Evolutionary conservation across 2,113 vertebrate genomes (phyloP).

Genomic region (Brienomyrus longianalis): DNA sequence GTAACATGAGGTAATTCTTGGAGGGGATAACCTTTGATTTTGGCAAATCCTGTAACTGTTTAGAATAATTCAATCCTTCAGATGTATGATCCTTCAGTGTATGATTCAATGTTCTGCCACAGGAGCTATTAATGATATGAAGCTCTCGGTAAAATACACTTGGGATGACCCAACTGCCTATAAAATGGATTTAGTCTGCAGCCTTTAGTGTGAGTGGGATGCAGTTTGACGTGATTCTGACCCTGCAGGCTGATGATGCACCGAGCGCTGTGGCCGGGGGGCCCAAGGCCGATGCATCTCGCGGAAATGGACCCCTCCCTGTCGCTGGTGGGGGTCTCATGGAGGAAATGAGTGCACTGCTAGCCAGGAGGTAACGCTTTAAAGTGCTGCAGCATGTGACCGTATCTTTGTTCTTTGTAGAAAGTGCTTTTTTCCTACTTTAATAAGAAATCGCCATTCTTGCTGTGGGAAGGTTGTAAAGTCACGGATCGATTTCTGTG

Average conservation of each 20-base stretch:
- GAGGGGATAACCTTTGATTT: neutral
- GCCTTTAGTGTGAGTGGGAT: neutral
- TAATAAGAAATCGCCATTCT: neutral
- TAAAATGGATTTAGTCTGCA: neutral
- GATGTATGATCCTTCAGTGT: neutral
- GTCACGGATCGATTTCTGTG: neutral
- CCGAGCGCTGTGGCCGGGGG: conserved; percentile 40
- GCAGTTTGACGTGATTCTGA: neutral
- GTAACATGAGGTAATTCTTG: neutral
- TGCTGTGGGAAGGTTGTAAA: neutral
- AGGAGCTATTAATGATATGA: neutral
- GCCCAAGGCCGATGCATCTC: conserved; percentile 57
- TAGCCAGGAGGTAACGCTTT: conserved; percentile 82
- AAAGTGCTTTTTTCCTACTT: neutral
- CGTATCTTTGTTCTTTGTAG: neutral
- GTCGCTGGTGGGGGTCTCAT: conserved; percentile 85
- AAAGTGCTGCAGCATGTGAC: neutral
- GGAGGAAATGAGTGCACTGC: conserved; percentile 98
- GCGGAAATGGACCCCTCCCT: conserved; percentile 85
- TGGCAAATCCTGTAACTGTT: neutral
- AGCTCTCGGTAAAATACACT: neutral
- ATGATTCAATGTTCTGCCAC: neutral
- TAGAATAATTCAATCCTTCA: neutral
- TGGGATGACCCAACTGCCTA: neutral
- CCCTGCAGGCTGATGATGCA: conserved; percentile 72